Base-by-base conservation (phyloP, 2,113 vertebrate genomes). In the Tapirus terrestris region DNA sequence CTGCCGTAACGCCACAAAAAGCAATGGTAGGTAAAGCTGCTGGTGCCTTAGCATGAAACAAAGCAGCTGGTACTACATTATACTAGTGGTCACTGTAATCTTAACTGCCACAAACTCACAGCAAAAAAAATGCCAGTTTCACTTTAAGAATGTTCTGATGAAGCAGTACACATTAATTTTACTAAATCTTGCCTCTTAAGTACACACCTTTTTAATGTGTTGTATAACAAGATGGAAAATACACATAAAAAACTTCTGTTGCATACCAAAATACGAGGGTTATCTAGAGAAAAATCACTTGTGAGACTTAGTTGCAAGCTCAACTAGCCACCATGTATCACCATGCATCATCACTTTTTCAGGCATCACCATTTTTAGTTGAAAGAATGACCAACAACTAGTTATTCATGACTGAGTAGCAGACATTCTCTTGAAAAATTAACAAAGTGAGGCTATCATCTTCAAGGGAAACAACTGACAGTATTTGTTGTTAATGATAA, bases 401-500 rank as follows among this genome's bases (percentile, higher is more conserved):
- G 88, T 14, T 94, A 39, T 43, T 94, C 58, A 73, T 29, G 76
- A 96, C 4, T 86, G 16, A 83, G 16, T 18, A 9, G 7, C 29
- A 83, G 12, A 75, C 8, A 86, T 80, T 89, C 75, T 91, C 81
- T 82, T 87, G 2, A 96, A 89, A 81, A 96, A n/a, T 90, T 20
- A 94, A 60, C 60, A 79, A 94, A 95, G 27, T 27, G 9, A 89
- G 27, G 23, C 14, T 60, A 77, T 75, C 51, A 45, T 36, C 33
- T 86, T 88, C 45, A 96, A 93, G 56, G 9, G 20, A 83, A 93
- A 82, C n/a, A 79, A 93, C 0, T 63, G 29, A 56, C 11, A 94
- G 8, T 21, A 63, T 89, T 39, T 88, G 29, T n/a, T 45, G 17
- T 67, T 68, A 56, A 61, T 63, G 12, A 56, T 39, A 91, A 96